Evolutionary conservation across 2,113 vertebrate genomes (phyloP).

Genomic region (Epinephelus moara): DNA sequence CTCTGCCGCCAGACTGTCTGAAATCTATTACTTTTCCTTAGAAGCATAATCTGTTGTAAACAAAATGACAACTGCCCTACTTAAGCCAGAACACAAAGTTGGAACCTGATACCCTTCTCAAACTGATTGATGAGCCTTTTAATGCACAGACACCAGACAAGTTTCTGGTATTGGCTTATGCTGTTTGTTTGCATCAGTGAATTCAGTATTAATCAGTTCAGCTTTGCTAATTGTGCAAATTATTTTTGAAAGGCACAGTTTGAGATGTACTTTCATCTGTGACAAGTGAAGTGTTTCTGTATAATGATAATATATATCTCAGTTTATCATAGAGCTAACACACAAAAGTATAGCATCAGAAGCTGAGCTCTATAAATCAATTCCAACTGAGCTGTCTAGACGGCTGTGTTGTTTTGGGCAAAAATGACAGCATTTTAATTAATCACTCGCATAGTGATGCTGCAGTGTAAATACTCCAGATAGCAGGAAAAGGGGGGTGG

Average conservation of each 20-base stretch:
- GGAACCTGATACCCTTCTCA: background rate
- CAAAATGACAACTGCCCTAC: background rate
- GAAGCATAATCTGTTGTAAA: background rate
- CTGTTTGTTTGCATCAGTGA: constrained; percentile 14
- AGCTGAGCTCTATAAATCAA: constrained; percentile 44
- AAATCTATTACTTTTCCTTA: background rate
- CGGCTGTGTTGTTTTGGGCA: constrained; percentile 38
- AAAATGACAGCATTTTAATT: constrained; percentile 68
- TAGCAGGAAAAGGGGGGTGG: constrained; percentile 37
- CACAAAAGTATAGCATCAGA: constrained; percentile 33
- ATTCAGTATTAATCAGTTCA: constrained; percentile 24
- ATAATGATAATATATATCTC: constrained; percentile 17
- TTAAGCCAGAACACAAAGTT: background rate
- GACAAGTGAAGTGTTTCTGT: constrained; percentile 24
- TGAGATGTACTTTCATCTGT: constrained; percentile 31
- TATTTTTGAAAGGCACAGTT: constrained; percentile 31
- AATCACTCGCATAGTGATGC: constrained; percentile 57
- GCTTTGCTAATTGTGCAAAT: constrained; percentile 28
- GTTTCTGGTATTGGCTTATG: constrained; percentile 1
- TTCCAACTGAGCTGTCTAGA: constrained; percentile 51
- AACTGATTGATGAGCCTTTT: constrained; percentile 1
- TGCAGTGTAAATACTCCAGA: constrained; percentile 68
- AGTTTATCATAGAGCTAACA: constrained; percentile 18
- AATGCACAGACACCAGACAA: constrained; percentile 3
- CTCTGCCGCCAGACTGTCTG: background rate